Conservation (phyloP, 2,888 invertebrate genomes). For the Suillia variegata region DNA sequence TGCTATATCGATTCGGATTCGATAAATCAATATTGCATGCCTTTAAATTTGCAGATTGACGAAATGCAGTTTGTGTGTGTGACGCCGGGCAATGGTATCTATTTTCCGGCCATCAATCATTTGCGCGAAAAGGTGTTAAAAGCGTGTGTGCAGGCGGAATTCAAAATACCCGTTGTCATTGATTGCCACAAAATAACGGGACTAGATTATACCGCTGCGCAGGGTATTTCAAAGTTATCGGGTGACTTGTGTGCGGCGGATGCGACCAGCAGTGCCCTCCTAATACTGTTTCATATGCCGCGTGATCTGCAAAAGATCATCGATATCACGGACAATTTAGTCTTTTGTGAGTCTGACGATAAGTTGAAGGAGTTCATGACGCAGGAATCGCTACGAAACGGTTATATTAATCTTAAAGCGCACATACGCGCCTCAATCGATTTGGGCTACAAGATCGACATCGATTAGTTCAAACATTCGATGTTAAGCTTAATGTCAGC, state of each 20-base stretch:
- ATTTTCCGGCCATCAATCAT: constrained; percentile 75
- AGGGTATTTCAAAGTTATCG: constrained; percentile 60
- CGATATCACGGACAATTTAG: constrained; percentile 54
- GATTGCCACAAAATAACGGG: constrained; percentile 71
- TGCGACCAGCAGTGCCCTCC: constrained; percentile 42
- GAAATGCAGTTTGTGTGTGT: constrained; percentile 66
- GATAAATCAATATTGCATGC: no score
- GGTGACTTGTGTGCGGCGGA: constrained; percentile 48
- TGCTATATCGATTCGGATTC: no score
- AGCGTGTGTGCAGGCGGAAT: constrained; percentile 62
- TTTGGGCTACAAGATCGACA: constrained; percentile 58
- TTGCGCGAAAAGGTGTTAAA: constrained; percentile 66
- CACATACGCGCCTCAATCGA: constrained; percentile 60
- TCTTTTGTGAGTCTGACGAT: constrained; percentile 53
- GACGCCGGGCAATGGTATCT: constrained; percentile 71
- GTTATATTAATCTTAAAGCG: constrained; percentile 55
- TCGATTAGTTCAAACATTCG: constrained; percentile 45
- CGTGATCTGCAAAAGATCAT: constrained; percentile 50
- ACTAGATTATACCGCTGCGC: constrained; percentile 74
- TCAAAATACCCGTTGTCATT: constrained; percentile 65
- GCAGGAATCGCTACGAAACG: constrained; percentile 57
- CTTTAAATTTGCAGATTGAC: constrained; percentile 61
- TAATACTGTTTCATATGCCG: constrained; percentile 52
- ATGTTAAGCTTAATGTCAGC: no score
- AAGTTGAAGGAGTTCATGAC: constrained; percentile 55